Percentiles rank a stretch among this genome's conserved stretches.
These are phyloP conservation scores for Xiphias gladius DNA, from an alignment of 2,113 vertebrate genomes.

Conservation along the genomic window DNA sequence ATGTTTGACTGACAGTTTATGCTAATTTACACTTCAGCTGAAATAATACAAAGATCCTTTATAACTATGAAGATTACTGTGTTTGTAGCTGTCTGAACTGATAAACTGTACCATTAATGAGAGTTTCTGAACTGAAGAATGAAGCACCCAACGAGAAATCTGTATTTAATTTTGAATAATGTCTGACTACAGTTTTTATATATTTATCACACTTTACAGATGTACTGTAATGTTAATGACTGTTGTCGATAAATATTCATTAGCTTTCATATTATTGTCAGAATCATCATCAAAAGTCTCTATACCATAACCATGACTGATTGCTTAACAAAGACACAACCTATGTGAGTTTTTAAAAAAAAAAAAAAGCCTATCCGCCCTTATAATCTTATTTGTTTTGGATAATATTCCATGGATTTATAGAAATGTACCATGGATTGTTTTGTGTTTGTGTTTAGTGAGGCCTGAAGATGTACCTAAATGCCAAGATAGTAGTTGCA, in stretches of 20 bases:
- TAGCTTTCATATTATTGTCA: neutral
- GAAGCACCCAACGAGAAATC: neutral
- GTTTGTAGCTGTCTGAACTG: conserved; percentile 2
- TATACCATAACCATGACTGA: neutral
- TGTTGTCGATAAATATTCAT: neutral
- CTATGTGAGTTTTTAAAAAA: too few relatives aligned
- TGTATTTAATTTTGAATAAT: neutral
- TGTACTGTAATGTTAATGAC: neutral
- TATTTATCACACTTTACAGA: neutral
- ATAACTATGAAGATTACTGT: neutral
- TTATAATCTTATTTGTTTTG: neutral
- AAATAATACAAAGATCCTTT: neutral
- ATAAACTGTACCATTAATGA: neutral
- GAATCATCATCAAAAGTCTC: neutral
- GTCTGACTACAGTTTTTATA: neutral
- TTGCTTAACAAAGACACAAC: too few relatives aligned
- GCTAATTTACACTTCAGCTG: neutral
- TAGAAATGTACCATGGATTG: too few relatives aligned
- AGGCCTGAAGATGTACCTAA: too few relatives aligned
- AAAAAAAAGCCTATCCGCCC: neutral
- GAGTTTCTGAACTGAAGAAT: neutral
- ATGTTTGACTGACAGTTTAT: neutral
- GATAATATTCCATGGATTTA: too few relatives aligned
- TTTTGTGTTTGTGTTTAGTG: too few relatives aligned
- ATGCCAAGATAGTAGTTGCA: too few relatives aligned